A percentile compares a stretch with the other conserved stretches of the same genome.
Evolutionary conservation across 1,140 invertebrate species (phyloP).

Genomic region (Condylostylus longicornis): DNA sequence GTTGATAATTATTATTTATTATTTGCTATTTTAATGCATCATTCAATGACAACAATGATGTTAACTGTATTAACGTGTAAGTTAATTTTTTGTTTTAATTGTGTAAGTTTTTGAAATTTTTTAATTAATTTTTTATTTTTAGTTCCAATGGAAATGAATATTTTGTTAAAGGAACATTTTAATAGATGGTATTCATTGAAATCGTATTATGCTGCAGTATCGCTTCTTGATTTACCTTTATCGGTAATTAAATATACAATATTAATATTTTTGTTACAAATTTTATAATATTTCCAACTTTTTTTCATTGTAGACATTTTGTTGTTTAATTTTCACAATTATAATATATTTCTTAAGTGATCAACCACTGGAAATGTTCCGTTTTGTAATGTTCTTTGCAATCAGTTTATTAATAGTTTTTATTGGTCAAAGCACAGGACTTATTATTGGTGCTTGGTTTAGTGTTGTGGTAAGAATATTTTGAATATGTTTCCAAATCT

Average conservation of each 20-base stretch:
- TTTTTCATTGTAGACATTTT: slow-evolving; percentile 40
- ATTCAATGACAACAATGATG: slow-evolving; percentile 76
- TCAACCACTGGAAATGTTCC: slow-evolving; percentile 57
- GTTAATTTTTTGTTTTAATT: slow-evolving; percentile 18
- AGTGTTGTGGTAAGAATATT: slow-evolving; percentile 55
- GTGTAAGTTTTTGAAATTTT: neutral
- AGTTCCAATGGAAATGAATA: slow-evolving; percentile 85
- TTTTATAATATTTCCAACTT: slow-evolving; percentile 1
- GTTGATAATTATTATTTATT: slow-evolving; percentile 69
- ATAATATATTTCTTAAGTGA: slow-evolving; percentile 78
- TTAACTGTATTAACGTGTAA: slow-evolving; percentile 67
- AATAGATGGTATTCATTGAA: slow-evolving; percentile 94
- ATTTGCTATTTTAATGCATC: slow-evolving; percentile 68
- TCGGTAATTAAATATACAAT: slow-evolving; percentile 36
- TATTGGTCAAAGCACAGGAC: slow-evolving; percentile 75
- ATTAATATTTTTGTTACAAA: neutral
- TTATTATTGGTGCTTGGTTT: slow-evolving; percentile 74
- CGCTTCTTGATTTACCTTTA: slow-evolving; percentile 65
- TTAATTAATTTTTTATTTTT: slow-evolving; percentile 29
- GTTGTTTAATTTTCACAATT: slow-evolving; percentile 59
- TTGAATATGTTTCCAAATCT: slow-evolving; percentile 1
- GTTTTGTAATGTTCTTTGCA: slow-evolving; percentile 69
- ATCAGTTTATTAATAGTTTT: slow-evolving; percentile 69
- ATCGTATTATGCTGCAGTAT: slow-evolving; percentile 78
- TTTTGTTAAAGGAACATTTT: slow-evolving; percentile 83